Evolutionary conservation across 1,140 invertebrate genomes (phyloP).

Genomic region (Halesus radiatus): DNA sequence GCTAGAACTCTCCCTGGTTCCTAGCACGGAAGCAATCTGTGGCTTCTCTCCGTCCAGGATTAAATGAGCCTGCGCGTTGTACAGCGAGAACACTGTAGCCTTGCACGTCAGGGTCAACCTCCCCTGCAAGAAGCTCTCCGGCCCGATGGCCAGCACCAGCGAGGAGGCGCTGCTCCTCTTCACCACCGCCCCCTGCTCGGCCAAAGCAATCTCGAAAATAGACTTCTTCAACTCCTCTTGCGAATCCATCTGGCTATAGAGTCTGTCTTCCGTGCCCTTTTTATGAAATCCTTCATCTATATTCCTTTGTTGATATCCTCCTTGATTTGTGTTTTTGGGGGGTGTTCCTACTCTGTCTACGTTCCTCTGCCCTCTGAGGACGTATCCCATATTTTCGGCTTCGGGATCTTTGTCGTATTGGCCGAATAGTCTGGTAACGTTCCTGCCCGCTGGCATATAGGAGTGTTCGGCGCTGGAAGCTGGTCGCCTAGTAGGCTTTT

Average conservation of each 20-base stretch:
- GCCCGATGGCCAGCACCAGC: slow-evolving; percentile 57
- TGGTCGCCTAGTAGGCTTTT: slow-evolving; percentile 26
- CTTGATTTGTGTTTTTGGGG: background rate
- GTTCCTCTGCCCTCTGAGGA: slow-evolving; percentile 27
- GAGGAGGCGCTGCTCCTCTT: slow-evolving; percentile 43
- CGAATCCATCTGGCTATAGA: background rate
- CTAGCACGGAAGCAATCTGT: slow-evolving; percentile 77
- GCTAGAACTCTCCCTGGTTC: slow-evolving; percentile 71
- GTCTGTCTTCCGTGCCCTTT: slow-evolving; percentile 21
- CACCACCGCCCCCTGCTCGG: slow-evolving; percentile 16
- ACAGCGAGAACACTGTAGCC: slow-evolving; percentile 76
- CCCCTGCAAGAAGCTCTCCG: slow-evolving; percentile 74
- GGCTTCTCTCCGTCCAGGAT: slow-evolving; percentile 77
- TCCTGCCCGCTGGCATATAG: slow-evolving; percentile 1
- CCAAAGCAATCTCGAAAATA: background rate
- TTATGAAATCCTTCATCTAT: background rate
- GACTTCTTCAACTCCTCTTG: background rate
- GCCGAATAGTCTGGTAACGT: slow-evolving; percentile 33
- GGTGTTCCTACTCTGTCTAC: background rate
- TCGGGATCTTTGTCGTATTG: slow-evolving; percentile 26
- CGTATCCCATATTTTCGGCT: slow-evolving; percentile 1
- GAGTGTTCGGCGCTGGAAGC: background rate
- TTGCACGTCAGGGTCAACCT: slow-evolving; percentile 75
- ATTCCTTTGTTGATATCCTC: background rate
- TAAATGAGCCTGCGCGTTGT: slow-evolving; percentile 72